Evolutionary conservation across 1,140 invertebrate genomes (phyloP), one percentile per base, ranked within the genome.

Genomic region (Drosophila fuyamai): DNA sequence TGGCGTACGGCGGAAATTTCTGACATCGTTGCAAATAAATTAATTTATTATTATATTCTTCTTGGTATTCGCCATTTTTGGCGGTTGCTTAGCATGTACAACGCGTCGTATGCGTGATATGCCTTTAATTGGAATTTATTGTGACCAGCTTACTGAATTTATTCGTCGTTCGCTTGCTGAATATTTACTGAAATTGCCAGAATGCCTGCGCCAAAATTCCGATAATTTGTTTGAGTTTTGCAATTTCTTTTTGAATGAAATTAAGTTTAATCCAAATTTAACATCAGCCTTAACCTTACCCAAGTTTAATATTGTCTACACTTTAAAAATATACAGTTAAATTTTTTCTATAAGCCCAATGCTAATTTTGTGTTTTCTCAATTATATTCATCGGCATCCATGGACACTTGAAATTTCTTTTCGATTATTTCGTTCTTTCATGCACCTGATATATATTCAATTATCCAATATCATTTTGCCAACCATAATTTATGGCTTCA

Each of bases 71-170:
- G 66, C 61, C 47, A 74, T 76, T 59, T 76, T 55, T 56, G 60
- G 29, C 53, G 76, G 47, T 75, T 72, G 66, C 77, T 88, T 82
- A 72, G 79, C 83, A 86, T 86, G 83, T 66, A 68, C 62, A 67
- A 51, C 83, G 60, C 56, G 79, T 83, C 79, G 79, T 79, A 79
- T 86, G 79, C 79, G 83, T 88, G 82, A 79, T 83, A 79, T 79
- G 83, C 70, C 70, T 88, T 79, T 88, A 88, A 86, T 86, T 82
- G 76, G 83, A 79, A 86, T 86, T 82, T 88, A 88, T 75, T 81
- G 63, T 53, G 58, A 63, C 46, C 71, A 83, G 70, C 58, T 46
- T 62, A 16, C 51, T 10, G 32, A 62, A 54, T 75, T 41, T 55
- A 47, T 55, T 74, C 44, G n/a, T 35, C 48, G 32, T 43, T 41